These are phyloP conservation scores for Merops nubicus DNA, from an alignment of 2,113 vertebrate species.

Conservation along the genomic window DNA sequence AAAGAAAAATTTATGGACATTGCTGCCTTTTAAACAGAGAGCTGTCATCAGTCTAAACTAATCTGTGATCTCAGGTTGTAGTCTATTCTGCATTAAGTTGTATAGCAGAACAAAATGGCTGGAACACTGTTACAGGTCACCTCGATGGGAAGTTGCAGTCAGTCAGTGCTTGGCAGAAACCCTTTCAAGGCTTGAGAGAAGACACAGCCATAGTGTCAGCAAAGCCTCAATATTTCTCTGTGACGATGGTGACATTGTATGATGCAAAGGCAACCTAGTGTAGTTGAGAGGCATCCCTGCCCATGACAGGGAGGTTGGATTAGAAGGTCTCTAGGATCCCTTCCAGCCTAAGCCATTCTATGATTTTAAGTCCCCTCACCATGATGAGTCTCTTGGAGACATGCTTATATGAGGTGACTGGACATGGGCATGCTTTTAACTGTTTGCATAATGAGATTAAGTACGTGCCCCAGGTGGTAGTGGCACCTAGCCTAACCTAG, in stretches of 20 bases:
- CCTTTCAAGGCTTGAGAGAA: rapidly evolving
- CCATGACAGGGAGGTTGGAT: no score
- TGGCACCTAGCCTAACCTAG: background rate
- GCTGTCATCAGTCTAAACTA: background rate
- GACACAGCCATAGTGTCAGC: rapidly evolving
- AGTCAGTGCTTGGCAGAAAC: background rate
- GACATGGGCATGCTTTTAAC: background rate
- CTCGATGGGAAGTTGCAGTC: rapidly evolving
- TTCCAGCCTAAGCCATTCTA: no score
- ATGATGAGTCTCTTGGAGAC: background rate
- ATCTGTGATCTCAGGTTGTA: background rate
- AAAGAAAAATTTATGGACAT: rapidly evolving
- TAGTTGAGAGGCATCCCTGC: no score
- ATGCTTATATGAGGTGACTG: no score
- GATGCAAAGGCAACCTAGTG: no score
- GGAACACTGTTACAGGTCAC: background rate
- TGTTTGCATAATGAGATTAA: rapidly evolving
- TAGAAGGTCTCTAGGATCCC: no score
- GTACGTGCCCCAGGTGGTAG: background rate
- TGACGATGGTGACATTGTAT: rapidly evolving
- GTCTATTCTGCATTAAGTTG: background rate
- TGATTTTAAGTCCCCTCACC: background rate
- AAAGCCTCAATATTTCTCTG: background rate
- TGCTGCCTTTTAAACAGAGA: background rate
- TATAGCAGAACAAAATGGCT: background rate